Conservation (phyloP, 2,113 vertebrate genomes). For the Indicator indicator region DNA sequence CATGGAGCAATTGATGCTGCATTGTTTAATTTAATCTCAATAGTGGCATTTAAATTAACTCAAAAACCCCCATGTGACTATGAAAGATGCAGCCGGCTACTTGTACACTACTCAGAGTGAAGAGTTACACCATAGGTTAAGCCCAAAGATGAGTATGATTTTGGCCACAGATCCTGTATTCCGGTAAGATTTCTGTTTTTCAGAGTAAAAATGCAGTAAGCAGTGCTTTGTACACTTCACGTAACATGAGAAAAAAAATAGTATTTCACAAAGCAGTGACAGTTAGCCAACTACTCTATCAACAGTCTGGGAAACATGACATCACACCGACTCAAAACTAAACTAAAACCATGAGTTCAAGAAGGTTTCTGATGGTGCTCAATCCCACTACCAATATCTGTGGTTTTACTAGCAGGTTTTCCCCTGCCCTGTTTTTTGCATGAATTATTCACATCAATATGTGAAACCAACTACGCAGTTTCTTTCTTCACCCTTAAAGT, state of each 20-base stretch:
- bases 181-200: conserved; percentile 36
- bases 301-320: conserved; percentile 53
- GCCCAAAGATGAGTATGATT: not conserved
- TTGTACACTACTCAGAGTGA: not conserved
- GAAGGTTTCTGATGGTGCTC: conserved; percentile 23
- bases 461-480: conserved; percentile 58
- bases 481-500: conserved; percentile 15
- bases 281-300: not conserved
- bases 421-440: conserved; percentile 52
- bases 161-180: not conserved
- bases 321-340: conserved; percentile 39
- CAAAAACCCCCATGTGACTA: not conserved
- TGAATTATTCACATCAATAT: conserved; percentile 52
- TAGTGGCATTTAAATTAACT: not conserved
- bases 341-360: conserved; percentile 44
- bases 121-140: not conserved
- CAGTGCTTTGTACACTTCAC: not conserved
- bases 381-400: not conserved
- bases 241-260: not conserved
- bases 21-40: not conserved
- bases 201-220: not conserved
- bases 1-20: not conserved
- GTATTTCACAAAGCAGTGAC: not conserved
- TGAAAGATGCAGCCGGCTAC: not conserved
- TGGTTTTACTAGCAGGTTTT: conserved; percentile 57